Evolutionary conservation across 2,888 invertebrate species (phyloP), one percentile per base, ranked within the genome.

Genomic region (Chrysopilus asiliformis): DNA sequence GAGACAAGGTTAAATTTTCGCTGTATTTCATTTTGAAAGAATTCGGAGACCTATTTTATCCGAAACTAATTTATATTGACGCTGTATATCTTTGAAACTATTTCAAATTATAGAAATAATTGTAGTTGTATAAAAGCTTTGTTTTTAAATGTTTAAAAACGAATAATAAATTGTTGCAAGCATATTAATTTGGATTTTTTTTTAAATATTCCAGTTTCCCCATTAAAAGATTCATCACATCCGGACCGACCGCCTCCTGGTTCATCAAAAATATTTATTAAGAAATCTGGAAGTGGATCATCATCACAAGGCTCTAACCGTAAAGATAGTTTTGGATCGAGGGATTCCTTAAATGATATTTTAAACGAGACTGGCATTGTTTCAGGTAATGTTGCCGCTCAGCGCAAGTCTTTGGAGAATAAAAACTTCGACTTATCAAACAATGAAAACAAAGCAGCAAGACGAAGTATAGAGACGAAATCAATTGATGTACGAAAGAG

Each of bases 381-480:
- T 40, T 55, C 54, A 24, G 63, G 60, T 36, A 65, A 63, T 52
- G 62, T 67, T 43, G 68, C 68, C n/a, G 63, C 68, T 26, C 69
- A 70, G 55, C 60, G 70, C 48, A 70, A 68, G 50, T 70, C 70
- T 13, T 49, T 70, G 45, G 64, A 64, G 45, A 61, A 55, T 42
- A 60, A 61, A 47, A 58, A 56, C 42, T 47, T 57, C 10, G 60
- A 61, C 43, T 43, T 57, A 39, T 50, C 52, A 40, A 40, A 28
- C 32, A 30, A 24, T 12, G 37, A 37, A 30, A 34, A 24, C 9
- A 36, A 36, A 40, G 12, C 27, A 32, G n/a, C 33, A 9, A 25
- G 40, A 10, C 35, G 38, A 9, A 40, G 43, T 34, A 34, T 44
- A 22, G 48, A 48, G 34, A 34, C 40, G 28, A 49, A 49, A 43